Conservation (phyloP, 2,113 vertebrate genomes). For the Menura novaehollandiae region DNA sequence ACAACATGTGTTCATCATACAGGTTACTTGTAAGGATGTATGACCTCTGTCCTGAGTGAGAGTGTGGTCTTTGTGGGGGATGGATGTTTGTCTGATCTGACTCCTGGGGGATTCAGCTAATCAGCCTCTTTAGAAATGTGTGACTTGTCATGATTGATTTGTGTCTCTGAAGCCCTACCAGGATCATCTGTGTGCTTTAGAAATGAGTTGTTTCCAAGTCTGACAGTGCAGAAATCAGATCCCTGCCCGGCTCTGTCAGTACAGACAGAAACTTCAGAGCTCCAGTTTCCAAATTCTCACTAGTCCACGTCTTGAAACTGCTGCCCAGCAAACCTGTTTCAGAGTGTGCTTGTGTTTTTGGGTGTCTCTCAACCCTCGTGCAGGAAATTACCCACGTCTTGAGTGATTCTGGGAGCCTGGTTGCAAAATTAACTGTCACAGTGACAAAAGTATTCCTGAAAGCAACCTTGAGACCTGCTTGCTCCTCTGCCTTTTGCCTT, state of each 20-base stretch:
- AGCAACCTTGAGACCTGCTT: not conserved
- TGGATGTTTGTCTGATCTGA: not conserved
- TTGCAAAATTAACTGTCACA: not conserved
- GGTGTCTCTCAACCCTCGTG: accelerated
- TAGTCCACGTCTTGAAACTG: not conserved
- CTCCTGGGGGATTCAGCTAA: not conserved
- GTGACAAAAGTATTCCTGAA: not conserved
- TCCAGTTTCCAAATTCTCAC: not conserved
- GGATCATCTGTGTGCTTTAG: not conserved
- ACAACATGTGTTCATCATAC: not conserved
- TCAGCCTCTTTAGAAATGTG: not conserved
- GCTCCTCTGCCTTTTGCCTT: not conserved
- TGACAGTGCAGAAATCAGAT: not conserved
- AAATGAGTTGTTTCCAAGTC: not conserved
- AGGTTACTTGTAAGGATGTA: not conserved
- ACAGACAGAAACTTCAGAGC: not conserved
- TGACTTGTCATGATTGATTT: not conserved
- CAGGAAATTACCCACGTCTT: not conserved
- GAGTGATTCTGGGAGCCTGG: not conserved
- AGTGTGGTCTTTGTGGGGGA: not conserved
- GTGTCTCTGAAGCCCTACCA: not conserved
- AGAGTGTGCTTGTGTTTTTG: not conserved
- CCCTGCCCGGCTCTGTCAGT: not conserved
- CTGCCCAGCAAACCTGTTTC: not conserved
- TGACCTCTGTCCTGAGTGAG: not conserved